phyloP scores from a whole-genome alignment of 2,888 invertebrate species.

The Phortica magna region DNA sequence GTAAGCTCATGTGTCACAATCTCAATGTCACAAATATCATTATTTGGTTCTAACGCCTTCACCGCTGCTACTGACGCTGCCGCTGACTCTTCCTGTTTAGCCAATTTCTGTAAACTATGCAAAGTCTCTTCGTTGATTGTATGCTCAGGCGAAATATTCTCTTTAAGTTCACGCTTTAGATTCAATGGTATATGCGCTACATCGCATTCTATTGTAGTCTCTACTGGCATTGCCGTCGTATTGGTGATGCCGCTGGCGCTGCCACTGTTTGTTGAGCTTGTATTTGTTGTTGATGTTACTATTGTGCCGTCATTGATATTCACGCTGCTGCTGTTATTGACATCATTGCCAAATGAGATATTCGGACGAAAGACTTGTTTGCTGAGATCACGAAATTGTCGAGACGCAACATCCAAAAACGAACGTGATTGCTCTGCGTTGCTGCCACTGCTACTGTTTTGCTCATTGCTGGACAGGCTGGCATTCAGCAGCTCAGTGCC shows the following conservation, averaged over 20 bases:
- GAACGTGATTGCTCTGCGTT: constrained; percentile 55
- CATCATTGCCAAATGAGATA: constrained; percentile 69
- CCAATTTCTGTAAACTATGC: constrained; percentile 69
- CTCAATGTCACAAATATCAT: constrained; percentile 60
- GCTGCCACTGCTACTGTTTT: constrained; percentile 46
- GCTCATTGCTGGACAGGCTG: constrained; percentile 49
- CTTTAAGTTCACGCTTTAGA: constrained; percentile 81
- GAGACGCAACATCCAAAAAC: constrained; percentile 74
- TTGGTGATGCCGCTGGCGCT: constrained; percentile 40
- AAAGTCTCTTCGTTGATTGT: constrained; percentile 77
- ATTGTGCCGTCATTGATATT: background rate
- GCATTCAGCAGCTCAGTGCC: constrained; percentile 58
- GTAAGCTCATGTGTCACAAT: constrained; percentile 62
- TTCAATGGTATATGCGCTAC: constrained; percentile 80
- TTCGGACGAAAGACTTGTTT: constrained; percentile 77
- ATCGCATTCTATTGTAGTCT: constrained; percentile 58
- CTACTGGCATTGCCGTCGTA: constrained; percentile 49
- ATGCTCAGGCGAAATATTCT: constrained; percentile 83
- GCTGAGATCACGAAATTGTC: constrained; percentile 74
- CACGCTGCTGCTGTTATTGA: constrained; percentile 41
- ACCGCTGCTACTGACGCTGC: constrained; percentile 51
- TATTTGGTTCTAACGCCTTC: background rate
- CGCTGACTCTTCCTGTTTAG: constrained; percentile 55
- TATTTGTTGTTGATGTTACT: constrained; percentile 15
- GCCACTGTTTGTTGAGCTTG: constrained; percentile 23